These are phyloP conservation scores for Pardosa pseudoannulata DNA, from an alignment of 2,888 invertebrate genomes.

Conservation along the genomic window DNA sequence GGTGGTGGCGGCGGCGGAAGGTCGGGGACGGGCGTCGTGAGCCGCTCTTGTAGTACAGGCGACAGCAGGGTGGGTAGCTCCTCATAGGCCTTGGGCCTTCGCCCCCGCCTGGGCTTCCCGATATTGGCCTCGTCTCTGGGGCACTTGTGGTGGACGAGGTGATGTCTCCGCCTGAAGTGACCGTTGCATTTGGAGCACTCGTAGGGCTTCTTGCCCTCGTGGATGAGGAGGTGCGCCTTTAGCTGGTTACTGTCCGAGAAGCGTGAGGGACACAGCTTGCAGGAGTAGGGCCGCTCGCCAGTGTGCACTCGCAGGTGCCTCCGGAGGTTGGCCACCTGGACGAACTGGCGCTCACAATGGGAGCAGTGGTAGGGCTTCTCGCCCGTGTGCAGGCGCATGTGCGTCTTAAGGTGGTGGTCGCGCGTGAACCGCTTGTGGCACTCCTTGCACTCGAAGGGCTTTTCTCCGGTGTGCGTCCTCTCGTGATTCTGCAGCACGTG, in stretches of 20 bases:
- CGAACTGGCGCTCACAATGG: constrained; percentile 93
- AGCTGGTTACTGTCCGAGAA: constrained; percentile 95
- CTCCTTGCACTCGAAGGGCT: constrained; percentile 93
- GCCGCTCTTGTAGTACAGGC: constrained; percentile 44
- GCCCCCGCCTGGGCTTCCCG: constrained; percentile 75
- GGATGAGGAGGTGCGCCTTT: constrained; percentile 91
- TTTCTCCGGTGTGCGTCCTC: constrained; percentile 94
- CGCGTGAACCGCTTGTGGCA: constrained; percentile 94
- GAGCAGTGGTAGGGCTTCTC: constrained; percentile 95
- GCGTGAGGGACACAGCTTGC: constrained; percentile 88
- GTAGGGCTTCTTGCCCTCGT: constrained; percentile 93
- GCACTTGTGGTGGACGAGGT: constrained; percentile 90
- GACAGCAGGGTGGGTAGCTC: constrained; percentile 52
- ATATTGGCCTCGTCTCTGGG: constrained; percentile 77
- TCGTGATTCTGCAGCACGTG: constrained; percentile 97
- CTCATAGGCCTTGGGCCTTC: constrained; percentile 74
- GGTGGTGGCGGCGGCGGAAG: constrained; percentile 24
- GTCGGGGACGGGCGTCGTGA: constrained; percentile 39
- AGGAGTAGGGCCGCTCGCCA: constrained; percentile 93
- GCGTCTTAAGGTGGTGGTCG: constrained; percentile 94
- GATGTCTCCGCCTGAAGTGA: constrained; percentile 89
- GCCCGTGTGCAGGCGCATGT: constrained; percentile 93
- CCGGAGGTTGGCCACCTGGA: constrained; percentile 93
- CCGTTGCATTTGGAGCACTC: constrained; percentile 88
- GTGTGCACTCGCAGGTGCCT: constrained; percentile 93